Evolutionary conservation across 2,797 vertebrate species (phyloP), one percentile per base, ranked within the genome.

Genomic region (Cossypha polioptera): DNA sequence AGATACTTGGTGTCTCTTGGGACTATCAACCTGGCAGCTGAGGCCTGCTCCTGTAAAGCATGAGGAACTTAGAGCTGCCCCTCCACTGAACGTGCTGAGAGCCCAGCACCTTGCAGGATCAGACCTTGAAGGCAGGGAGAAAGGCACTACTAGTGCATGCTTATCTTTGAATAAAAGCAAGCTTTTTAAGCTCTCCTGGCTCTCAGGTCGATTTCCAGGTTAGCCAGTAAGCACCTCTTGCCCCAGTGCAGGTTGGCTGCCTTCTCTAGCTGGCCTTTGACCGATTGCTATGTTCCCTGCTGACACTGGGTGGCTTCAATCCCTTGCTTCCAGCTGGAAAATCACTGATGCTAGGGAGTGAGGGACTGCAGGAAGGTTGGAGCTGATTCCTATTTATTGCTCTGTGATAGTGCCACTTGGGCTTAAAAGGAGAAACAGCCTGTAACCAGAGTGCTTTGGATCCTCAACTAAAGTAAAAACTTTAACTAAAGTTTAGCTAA

Each of bases 11-110:
- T 36, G 24, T n/a, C 29, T 66, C 29, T 20, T 66, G 16, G 59
- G 40, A 5, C 67, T 35, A 2, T 24, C 43, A 55, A 0, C n/a
- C 8, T 55, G 67, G 43, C 67, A 66, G 5, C 33, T 29, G 25
- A 20, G 36, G 36, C 18, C 26, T 19, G 25, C 11, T 54, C 7
- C 35, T 45, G 25, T 59, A 5, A 69, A 69, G 19, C 0, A 0
- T 38, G 19, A 31, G 33, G 40, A 1, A 3, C 24, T 73, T 67
- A 11, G 2, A 48, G 38, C 3, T 59, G 1, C 10, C 9, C 0
- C 35, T 35, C 53, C 47, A 50, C 40, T 42, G 42, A 68, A 16
- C 0, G 0, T 57, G 28, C 45, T 3, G 2, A 66, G 42, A 67
- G 35, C 33, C 11, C 51, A 35, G 36, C 58, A 33, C 35, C 40